These are phyloP conservation scores for Priocnemis perturbator DNA, from an alignment of 2,888 invertebrate genomes.

Conservation along the genomic window DNA sequence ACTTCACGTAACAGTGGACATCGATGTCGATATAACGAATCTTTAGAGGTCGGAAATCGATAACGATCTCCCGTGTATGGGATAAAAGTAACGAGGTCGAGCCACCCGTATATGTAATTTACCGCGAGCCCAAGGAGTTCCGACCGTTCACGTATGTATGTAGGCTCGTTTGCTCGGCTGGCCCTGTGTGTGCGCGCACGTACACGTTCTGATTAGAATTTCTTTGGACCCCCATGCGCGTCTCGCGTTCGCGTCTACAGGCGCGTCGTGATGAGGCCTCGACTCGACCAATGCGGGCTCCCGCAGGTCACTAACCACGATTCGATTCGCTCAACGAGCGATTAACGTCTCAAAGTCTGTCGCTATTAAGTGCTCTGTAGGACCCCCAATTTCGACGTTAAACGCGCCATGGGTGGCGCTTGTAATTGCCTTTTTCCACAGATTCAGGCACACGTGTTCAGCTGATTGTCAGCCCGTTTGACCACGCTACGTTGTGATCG, in stretches of 20 bases:
- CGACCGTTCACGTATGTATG: constrained; percentile 5
- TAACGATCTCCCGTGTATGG: not conserved
- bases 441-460: too few species aligned
- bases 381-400: too few species aligned
- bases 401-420: too few species aligned
- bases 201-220: constrained; percentile 67
- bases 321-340: constrained; percentile 47
- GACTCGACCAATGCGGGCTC: constrained; percentile 49
- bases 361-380: too few species aligned
- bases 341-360: constrained; percentile 36
- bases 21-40: not conserved
- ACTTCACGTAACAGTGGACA: not conserved
- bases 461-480: too few species aligned
- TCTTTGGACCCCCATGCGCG: constrained; percentile 66
- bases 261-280: constrained; percentile 39
- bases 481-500: too few species aligned
- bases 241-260: constrained; percentile 28
- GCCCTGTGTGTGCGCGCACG: constrained; percentile 1
- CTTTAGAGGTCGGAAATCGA: not conserved
- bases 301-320: constrained; percentile 26
- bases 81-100: constrained; percentile 12
- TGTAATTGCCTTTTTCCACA: too few species aligned
- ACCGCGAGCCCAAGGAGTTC: constrained; percentile 5
- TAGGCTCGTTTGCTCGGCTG: not conserved
- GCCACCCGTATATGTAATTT: constrained; percentile 15